Base-by-base conservation (phyloP, 2,797 vertebrate genomes). In the Coracias cyanogaster region DNA sequence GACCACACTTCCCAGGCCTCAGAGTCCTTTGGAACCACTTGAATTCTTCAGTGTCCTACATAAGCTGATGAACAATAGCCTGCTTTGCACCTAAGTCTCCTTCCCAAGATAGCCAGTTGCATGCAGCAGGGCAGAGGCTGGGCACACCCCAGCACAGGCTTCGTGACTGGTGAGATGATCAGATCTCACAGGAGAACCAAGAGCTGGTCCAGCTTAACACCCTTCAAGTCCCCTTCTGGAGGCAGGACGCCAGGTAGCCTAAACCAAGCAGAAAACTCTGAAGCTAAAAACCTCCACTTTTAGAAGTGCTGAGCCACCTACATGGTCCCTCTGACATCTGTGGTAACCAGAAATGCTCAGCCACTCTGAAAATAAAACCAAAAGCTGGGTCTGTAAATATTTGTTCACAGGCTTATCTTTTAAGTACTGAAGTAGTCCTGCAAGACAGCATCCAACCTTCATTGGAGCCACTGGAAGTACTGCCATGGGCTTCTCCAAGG, bases 251-350 rank as follows among this genome's bases (percentile, higher is more conserved):
- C 49, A 46, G 45, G 29, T 19, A 81, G 26, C 33, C 15, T 45
- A 28, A 26, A 26, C 6, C 4, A 8, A 67, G 14, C 25, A 64
- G 45, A 55, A 8, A 67, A 6, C 22, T 48, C 37, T 0, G 0
- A 10, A 51, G 41, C 28, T 39, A 61, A 80, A 85, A 87, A 20
- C 10, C 5, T 82, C 24, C 3, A 4, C 45, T 90, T 82, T 15
- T 48, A 78, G 54, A 72, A 86, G 26, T 25, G 29, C 33, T 73
- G 33, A 82, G 48, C 11, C 26, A 48, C 46, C n/a, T 41, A 8
- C 6, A 57, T 37, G 33, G 31, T 66, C 52, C 16, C 29, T 39
- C 57, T 77, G 39, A 46, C 0, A 3, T 26, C 60, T 2, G 0
- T 7, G 41, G 39, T 35, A 66, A 66, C 13, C 28, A 52, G 61